Conservation (phyloP, 2,888 invertebrate genomes). For the Drosophila merina region DNA sequence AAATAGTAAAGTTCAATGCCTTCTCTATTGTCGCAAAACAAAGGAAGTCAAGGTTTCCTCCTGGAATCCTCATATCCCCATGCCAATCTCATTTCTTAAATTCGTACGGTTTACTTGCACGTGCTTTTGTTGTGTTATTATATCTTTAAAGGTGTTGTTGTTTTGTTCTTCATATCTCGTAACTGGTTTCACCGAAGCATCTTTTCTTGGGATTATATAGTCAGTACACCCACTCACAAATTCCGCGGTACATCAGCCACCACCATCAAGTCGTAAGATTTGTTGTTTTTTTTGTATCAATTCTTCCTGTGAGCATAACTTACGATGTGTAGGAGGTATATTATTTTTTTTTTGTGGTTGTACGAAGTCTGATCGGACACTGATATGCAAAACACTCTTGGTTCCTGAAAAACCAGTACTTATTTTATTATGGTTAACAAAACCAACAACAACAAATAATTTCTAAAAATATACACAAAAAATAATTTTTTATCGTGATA, state of each 20-base stretch:
- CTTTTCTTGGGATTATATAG: not conserved
- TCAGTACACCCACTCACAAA: constrained; percentile 1
- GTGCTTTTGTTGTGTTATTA: too few relatives aligned
- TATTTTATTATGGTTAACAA: not conserved
- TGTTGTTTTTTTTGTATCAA: not conserved
- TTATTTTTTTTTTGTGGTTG: not conserved
- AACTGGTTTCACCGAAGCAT: not conserved
- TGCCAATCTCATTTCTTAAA: too few relatives aligned
- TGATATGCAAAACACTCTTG: too few relatives aligned
- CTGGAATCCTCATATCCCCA: too few relatives aligned
- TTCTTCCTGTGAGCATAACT: not conserved
- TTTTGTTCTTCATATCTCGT: not conserved
- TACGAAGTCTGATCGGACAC: too few relatives aligned
- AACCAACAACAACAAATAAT: not conserved
- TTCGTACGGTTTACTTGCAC: too few relatives aligned
- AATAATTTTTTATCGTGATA: too few relatives aligned
- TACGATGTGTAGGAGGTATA: not conserved
- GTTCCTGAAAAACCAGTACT: too few relatives aligned
- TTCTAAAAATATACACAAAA: too few relatives aligned
- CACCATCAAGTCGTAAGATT: not conserved
- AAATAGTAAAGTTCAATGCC: too few relatives aligned
- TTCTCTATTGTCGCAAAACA: too few relatives aligned
- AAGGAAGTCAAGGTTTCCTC: too few relatives aligned
- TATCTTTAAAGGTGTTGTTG: not conserved
- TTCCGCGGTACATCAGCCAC: not conserved